Percentiles rank a stretch among this genome's conserved stretches.
These are phyloP conservation scores for Gallinago nigripennis DNA, from an alignment of 2,797 vertebrate genomes.

Conservation along the genomic window DNA sequence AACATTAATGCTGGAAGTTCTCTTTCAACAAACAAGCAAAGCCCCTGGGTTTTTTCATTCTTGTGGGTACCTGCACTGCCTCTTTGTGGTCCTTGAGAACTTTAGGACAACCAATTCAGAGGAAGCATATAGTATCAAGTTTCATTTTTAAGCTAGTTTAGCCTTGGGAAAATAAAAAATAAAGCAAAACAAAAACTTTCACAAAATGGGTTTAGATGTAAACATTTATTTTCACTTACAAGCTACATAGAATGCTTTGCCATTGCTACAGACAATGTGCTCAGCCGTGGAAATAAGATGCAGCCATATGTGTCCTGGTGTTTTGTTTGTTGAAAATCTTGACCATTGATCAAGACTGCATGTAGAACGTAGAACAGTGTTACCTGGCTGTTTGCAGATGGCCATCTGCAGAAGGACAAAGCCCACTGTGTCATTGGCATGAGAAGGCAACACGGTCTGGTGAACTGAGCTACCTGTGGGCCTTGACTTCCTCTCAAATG, in stretches of 20 bases:
- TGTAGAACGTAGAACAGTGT: not conserved
- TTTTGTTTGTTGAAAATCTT: not conserved
- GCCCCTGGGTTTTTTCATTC: not conserved
- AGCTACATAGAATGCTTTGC: not conserved
- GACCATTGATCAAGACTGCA: not conserved
- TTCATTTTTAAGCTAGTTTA: not conserved
- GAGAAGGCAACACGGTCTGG: not conserved
- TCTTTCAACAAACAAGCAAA: not conserved
- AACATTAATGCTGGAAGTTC: not conserved
- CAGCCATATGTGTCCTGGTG: not conserved
- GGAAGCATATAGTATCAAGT: not conserved
- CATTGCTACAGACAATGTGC: not conserved
- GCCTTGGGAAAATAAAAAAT: not conserved
- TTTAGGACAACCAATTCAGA: not conserved
- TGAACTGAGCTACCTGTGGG: not conserved
- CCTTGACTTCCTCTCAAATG: not conserved
- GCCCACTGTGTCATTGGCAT: no score
- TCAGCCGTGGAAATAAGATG: not conserved
- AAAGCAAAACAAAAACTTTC: not conserved
- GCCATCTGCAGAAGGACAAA: not conserved
- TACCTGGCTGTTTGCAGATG: not conserved
- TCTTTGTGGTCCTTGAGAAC: not conserved
- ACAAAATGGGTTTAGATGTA: not conserved
- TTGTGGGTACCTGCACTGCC: not conserved
- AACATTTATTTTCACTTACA: not conserved